Conservation (phyloP, 2,113 vertebrate genomes). For the Thryonomys swinderianus region DNA sequence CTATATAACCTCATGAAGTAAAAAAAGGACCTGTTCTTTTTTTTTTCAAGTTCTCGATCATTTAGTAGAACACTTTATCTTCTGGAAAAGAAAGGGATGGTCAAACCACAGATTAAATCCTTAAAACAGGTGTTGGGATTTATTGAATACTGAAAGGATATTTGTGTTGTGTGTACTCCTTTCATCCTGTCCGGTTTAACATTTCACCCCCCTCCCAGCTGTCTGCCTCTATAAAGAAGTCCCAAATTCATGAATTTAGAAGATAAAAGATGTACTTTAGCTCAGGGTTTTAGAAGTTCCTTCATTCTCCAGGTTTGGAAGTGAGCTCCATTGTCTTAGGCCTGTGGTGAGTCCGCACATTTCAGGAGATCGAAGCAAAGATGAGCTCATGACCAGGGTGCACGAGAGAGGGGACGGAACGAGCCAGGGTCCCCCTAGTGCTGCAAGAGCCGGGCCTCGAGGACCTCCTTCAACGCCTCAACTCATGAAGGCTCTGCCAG, state of each 20-base stretch:
- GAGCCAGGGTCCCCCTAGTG: rapidly evolving
- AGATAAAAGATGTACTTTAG: not conserved
- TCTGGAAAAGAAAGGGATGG: not conserved
- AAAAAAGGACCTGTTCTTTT: not conserved
- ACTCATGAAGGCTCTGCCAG: too few relatives aligned
- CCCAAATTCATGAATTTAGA: not conserved
- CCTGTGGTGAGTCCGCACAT: not conserved
- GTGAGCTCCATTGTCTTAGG: not conserved
- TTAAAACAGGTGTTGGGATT: not conserved
- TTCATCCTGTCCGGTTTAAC: not conserved
- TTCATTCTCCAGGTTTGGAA: not conserved
- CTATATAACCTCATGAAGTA: not conserved
- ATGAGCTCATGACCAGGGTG: too few relatives aligned
- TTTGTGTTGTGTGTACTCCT: not conserved
- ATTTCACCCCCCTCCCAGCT: not conserved
- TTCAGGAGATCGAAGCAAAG: not conserved
- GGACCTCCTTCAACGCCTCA: rapidly evolving
- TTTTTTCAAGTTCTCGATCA: not conserved
- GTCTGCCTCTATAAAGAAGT: not conserved
- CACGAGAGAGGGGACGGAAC: not conserved
- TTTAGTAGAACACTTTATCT: not conserved
- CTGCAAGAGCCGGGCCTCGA: not conserved
- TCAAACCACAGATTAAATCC: not conserved
- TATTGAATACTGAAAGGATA: not conserved
- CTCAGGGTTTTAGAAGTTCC: not conserved